These are phyloP conservation scores for Caenorhabditis macrosperma DNA, from an alignment of 2,888 invertebrate genomes.

Conservation along the genomic window DNA sequence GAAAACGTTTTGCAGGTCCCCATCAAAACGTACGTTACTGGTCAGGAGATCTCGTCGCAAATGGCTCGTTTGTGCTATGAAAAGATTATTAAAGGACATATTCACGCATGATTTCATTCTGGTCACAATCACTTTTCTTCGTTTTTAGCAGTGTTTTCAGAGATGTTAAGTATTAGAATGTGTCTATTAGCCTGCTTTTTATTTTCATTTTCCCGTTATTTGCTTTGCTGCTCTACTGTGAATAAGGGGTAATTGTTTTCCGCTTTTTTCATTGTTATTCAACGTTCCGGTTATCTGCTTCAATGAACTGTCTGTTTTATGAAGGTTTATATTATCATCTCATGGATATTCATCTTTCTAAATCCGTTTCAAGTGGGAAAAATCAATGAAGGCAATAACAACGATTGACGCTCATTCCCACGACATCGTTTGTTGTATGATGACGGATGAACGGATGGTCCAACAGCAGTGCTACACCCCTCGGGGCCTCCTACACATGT, in stretches of 20 bases:
- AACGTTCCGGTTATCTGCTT: constrained; percentile 37
- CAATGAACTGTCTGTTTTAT: constrained; percentile 47
- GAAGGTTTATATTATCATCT: neutral
- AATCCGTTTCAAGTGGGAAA: too few relatives aligned
- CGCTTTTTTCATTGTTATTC: constrained; percentile 14
- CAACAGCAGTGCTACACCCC: too few relatives aligned
- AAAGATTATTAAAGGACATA: constrained; percentile 53
- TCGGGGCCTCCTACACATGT: too few relatives aligned
- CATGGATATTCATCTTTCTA: too few relatives aligned
- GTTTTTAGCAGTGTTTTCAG: constrained; percentile 25
- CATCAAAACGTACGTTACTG: constrained; percentile 55
- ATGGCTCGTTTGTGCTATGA: constrained; percentile 58
- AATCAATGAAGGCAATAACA: too few relatives aligned
- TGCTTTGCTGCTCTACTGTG: constrained; percentile 22
- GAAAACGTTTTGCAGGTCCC: constrained; percentile 28
- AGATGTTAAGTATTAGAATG: constrained; percentile 17
- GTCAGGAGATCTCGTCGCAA: constrained; percentile 55
- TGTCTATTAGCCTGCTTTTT: constrained; percentile 26
- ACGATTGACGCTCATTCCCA: too few relatives aligned
- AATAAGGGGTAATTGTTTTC: neutral
- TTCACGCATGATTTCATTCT: constrained; percentile 6
- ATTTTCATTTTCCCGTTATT: constrained; percentile 19
- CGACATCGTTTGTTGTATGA: too few relatives aligned
- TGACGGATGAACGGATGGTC: too few relatives aligned
- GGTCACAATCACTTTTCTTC: constrained; percentile 4